Evolutionary conservation across 2,113 vertebrate species (phyloP).

Genomic region (Gallinago media): DNA sequence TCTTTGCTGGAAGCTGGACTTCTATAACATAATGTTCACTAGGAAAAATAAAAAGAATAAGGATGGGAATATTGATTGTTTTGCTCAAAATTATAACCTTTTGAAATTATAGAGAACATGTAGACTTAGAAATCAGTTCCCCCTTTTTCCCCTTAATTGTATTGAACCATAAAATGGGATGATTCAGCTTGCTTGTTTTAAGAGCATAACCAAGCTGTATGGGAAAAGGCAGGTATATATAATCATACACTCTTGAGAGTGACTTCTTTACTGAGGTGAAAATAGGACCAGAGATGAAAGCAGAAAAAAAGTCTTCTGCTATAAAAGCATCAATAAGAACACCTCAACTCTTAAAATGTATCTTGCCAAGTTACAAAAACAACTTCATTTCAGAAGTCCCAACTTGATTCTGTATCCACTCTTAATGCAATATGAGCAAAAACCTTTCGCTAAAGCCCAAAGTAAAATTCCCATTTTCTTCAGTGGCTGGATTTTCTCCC

Average conservation of each 20-base stretch:
- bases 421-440: background rate
- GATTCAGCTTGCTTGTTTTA: background rate
- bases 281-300: background rate
- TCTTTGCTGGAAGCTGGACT: constrained; percentile 88
- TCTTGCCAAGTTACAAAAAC: background rate
- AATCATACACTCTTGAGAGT: background rate
- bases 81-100: background rate
- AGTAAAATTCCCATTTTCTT: background rate
- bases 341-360: background rate
- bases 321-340: background rate
- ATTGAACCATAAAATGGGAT: background rate
- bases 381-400: background rate
- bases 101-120: background rate
- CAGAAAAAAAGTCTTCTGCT: background rate
- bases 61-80: background rate
- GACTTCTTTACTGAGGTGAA: background rate
- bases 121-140: background rate
- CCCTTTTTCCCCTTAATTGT: background rate
- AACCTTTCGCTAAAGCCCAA: background rate
- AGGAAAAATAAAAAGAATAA: constrained; percentile 1
- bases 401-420: background rate
- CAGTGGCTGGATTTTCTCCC: background rate
- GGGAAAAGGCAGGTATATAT: background rate
- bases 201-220: background rate
- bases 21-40: constrained; percentile 93